Percentiles rank a stretch among this genome's conserved stretches.
These are phyloP conservation scores for Epizoanthus fatuus DNA, from an alignment of 92 coral and sea anemone species.

Conservation along the genomic window DNA sequence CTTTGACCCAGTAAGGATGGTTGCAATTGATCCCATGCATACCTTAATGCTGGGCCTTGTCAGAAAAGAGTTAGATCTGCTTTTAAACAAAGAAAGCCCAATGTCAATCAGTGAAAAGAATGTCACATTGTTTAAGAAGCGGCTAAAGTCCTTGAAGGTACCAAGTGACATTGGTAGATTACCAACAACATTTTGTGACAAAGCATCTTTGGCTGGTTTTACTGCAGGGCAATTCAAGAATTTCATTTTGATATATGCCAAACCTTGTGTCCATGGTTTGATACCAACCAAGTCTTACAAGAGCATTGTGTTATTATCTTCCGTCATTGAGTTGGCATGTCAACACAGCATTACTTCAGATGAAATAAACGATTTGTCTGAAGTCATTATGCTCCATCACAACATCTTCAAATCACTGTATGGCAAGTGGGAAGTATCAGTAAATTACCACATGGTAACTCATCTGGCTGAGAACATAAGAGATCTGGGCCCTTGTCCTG, in stretches of 20 bases:
- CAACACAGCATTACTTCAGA: slow-evolving; percentile 13
- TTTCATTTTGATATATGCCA: slow-evolving; percentile 16
- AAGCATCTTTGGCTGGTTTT: slow-evolving; percentile 41
- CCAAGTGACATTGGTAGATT: slow-evolving; percentile 65
- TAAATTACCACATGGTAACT: slow-evolving; percentile 65
- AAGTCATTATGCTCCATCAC: slow-evolving; percentile 42
- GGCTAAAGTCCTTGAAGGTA: slow-evolving; percentile 47
- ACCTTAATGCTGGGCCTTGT: neutral
- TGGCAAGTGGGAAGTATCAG: slow-evolving; percentile 49
- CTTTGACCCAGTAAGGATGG: slow-evolving; percentile 28
- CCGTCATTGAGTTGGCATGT: slow-evolving; percentile 44
- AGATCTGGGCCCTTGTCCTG: slow-evolving; percentile 57
- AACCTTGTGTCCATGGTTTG: slow-evolving; percentile 41
- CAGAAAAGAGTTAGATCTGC: neutral
- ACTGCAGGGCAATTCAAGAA: slow-evolving; percentile 51
- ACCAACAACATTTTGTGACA: slow-evolving; percentile 44
- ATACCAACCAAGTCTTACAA: slow-evolving; percentile 38
- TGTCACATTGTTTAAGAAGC: neutral
- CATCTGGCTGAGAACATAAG: slow-evolving; percentile 42
- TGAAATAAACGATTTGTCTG: slow-evolving; percentile 30
- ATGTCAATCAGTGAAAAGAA: slow-evolving; percentile 13
- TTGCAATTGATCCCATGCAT: slow-evolving; percentile 18
- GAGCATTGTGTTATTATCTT: slow-evolving; percentile 34
- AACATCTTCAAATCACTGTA: slow-evolving; percentile 20
- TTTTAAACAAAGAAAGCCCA: neutral